These are phyloP conservation scores for Poeciliopsis prolifica DNA, from an alignment of 2,113 vertebrate species.

Conservation along the genomic window DNA sequence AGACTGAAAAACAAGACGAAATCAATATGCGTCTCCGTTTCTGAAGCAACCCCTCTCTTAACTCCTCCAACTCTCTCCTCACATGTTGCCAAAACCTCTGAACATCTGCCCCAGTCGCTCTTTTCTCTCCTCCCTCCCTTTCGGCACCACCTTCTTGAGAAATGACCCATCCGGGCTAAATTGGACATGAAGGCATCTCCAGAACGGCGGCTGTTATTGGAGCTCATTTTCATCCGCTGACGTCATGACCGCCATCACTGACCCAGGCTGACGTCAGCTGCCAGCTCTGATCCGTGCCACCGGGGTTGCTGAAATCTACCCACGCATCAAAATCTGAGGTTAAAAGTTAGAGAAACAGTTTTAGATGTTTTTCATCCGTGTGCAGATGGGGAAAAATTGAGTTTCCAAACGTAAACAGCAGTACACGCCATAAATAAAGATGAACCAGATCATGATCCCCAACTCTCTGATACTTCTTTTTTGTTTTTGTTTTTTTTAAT, in stretches of 20 bases:
- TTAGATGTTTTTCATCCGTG: background rate
- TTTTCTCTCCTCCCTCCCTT: background rate
- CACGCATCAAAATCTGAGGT: background rate
- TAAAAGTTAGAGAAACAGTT: background rate
- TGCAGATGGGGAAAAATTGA: background rate
- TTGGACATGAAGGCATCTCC: conserved; percentile 24
- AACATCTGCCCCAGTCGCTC: conserved; percentile 12
- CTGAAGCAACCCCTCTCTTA: background rate
- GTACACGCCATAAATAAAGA: too few relatives aligned
- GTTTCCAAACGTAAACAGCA: background rate
- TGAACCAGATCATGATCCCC: background rate
- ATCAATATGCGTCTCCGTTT: conserved; percentile 29
- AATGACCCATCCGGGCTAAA: conserved; percentile 3
- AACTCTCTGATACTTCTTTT: background rate
- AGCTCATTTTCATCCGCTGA: background rate
- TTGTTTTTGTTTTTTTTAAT: background rate
- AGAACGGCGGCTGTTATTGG: background rate
- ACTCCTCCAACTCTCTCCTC: background rate
- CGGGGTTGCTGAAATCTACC: background rate
- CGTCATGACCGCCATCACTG: conserved; percentile 28
- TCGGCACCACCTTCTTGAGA: background rate
- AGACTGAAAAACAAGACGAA: conserved; percentile 46
- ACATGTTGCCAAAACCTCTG: background rate
- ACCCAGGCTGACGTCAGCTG: conserved; percentile 29
- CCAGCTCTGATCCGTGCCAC: background rate